Evolutionary conservation across 2,113 vertebrate species (phyloP).

Genomic region (Chauna torquata): DNA sequence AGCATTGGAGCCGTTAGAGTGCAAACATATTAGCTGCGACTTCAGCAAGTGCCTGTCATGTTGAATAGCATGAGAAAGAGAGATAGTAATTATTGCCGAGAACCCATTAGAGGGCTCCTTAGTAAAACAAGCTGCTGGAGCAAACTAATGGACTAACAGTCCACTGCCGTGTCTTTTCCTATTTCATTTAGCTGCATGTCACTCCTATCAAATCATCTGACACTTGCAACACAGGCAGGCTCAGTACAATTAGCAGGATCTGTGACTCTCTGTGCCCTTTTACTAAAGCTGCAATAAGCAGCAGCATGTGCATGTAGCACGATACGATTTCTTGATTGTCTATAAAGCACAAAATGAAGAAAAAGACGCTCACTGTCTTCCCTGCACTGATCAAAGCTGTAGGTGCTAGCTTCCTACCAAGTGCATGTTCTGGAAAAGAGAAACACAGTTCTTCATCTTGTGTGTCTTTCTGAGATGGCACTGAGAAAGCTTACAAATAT

Average conservation of each 20-base stretch:
- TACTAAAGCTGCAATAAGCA: constrained; percentile 60
- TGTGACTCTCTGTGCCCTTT: constrained; percentile 50
- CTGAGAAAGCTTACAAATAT: background rate
- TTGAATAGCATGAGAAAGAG: constrained; percentile 87
- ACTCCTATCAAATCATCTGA: constrained; percentile 84
- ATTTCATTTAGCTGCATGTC: constrained; percentile 85
- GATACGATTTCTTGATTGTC: constrained; percentile 56
- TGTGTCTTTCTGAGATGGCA: background rate
- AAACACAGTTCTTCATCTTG: background rate
- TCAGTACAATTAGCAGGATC: constrained; percentile 82
- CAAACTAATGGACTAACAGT: constrained; percentile 96
- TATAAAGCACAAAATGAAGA: constrained; percentile 52
- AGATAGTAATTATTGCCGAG: constrained; percentile 95
- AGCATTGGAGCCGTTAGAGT: constrained; percentile 73
- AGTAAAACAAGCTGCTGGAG: constrained; percentile 88
- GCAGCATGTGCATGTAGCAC: constrained; percentile 16
- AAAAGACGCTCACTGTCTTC: constrained; percentile 23
- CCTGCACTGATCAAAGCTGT: background rate
- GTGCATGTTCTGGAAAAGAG: background rate
- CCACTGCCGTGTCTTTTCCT: constrained; percentile 81
- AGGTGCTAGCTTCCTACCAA: background rate
- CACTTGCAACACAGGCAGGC: constrained; percentile 78
- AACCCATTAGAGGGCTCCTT: constrained; percentile 97
- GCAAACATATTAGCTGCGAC: constrained; percentile 85
- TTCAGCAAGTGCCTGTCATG: constrained; percentile 87